Evolutionary conservation across 2,113 vertebrate species (phyloP).

Genomic region (Euleptes europaea): DNA sequence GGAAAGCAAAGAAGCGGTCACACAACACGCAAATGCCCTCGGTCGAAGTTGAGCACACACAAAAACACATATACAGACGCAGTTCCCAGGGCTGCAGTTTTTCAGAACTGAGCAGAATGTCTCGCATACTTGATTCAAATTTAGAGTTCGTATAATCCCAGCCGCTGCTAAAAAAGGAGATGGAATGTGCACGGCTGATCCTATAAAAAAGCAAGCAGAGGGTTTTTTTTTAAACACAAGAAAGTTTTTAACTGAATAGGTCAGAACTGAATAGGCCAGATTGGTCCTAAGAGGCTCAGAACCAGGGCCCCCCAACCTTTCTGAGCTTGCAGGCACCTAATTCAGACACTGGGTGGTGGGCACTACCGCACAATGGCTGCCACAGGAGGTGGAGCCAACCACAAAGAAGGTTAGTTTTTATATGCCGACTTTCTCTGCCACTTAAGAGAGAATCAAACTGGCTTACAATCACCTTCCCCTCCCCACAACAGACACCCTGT

Average conservation of each 20-base stretch:
- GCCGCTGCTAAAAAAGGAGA: slow-evolving; percentile 70
- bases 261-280: not conserved
- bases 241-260: slow-evolving; percentile 10
- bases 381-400: no score
- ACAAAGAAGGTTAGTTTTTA: no score
- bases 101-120: not conserved
- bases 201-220: not conserved
- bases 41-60: not conserved
- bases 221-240: slow-evolving; percentile 4
- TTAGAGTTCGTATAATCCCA: not conserved
- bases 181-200: slow-evolving; percentile 61
- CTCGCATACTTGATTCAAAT: slow-evolving; percentile 49
- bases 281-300: not conserved
- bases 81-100: not conserved
- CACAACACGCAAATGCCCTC: not conserved
- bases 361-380: no score
- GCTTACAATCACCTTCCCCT: no score
- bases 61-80: no score
- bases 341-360: no score
- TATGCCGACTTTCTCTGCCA: no score
- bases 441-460: no score
- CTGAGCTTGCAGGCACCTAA: no score
- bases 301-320: no score
- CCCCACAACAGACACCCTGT: no score
- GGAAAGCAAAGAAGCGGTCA: not conserved